phyloP scores from a whole-genome alignment of 1,140 invertebrate species.

The silkworm (Bombyx mori) region DNA sequence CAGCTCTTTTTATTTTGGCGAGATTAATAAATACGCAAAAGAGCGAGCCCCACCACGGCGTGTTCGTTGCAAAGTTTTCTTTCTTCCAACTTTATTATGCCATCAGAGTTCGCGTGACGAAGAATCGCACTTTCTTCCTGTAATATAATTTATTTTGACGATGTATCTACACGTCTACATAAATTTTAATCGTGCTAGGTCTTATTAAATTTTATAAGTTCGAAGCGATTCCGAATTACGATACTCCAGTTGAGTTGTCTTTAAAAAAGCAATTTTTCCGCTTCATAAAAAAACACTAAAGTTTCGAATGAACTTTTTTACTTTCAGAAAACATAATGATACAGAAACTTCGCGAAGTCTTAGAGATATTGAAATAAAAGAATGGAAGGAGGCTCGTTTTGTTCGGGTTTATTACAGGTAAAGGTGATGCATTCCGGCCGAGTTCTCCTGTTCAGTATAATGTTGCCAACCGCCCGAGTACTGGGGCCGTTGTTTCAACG shows the following conservation, averaged over 20 bases:
- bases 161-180: constrained; percentile 14
- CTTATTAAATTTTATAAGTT: not conserved
- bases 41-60: constrained; percentile 27
- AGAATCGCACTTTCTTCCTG: constrained; percentile 42
- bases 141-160: constrained; percentile 56
- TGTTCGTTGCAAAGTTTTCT: constrained; percentile 49
- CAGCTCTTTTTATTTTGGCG: constrained; percentile 35
- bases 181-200: not conserved
- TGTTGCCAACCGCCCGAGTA: constrained; percentile 20
- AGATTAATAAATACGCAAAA: constrained; percentile 63
- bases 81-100: constrained; percentile 63
- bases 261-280: constrained; percentile 18
- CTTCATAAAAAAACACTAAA: not conserved
- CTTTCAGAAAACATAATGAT: constrained; percentile 33
- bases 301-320: constrained; percentile 11
- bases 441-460: constrained; percentile 34
- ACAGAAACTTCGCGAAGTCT: constrained; percentile 35
- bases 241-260: not conserved
- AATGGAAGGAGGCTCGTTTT: constrained; percentile 29
- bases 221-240: not conserved
- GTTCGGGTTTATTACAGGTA: constrained; percentile 32
- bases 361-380: constrained; percentile 50
- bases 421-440: constrained; percentile 30
- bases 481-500: constrained; percentile 21
- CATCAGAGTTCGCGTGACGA: constrained; percentile 63